These are phyloP conservation scores for Eucidaris tribuloides DNA, from an alignment of 35 echinoderm and acorn worm genomes.

Conservation along the genomic window DNA sequence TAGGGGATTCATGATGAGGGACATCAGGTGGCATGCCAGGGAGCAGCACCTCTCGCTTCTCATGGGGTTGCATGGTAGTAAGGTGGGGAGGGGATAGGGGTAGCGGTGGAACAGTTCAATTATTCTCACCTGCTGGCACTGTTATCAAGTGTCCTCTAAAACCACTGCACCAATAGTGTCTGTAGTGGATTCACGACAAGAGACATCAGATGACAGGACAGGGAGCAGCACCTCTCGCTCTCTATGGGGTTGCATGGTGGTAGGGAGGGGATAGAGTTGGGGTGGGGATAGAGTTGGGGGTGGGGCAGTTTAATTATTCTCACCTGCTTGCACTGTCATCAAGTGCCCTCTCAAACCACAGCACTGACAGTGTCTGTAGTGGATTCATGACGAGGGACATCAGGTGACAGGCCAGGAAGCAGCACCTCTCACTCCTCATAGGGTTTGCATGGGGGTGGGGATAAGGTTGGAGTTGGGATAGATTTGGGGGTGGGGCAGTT, in stretches of 20 bases:
- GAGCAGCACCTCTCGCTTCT: conserved; percentile 97
- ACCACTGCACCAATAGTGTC: conserved; percentile 94
- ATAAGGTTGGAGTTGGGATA: too few relatives aligned
- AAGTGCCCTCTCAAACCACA: conserved; percentile 97
- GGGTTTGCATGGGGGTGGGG: too few relatives aligned
- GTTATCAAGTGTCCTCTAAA: conserved; percentile 96
- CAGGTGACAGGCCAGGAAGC: conserved; percentile 90
- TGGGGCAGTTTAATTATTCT: too few relatives aligned
- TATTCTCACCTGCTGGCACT: conserved; percentile 97
- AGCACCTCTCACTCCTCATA: conserved; percentile 97
- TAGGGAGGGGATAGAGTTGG: too few relatives aligned
- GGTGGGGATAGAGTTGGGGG: too few relatives aligned
- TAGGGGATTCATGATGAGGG: conserved; percentile 79
- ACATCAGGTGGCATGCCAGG: conserved; percentile 87
- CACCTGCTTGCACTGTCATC: conserved; percentile 99
- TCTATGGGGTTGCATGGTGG: conserved; percentile 98
- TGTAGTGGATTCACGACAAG: conserved; percentile 87
- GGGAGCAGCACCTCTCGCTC: conserved; percentile 94
- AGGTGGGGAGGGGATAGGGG: too few relatives aligned
- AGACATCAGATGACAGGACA: conserved; percentile 86
- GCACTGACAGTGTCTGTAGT: conserved; percentile 88
- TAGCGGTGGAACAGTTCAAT: too few relatives aligned
- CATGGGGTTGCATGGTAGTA: conserved; percentile 99
- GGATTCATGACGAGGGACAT: conserved; percentile 86
- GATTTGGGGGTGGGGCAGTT: too few relatives aligned